Evolutionary conservation across 2,113 vertebrate species (phyloP).

Genomic region (Eira barbara): DNA sequence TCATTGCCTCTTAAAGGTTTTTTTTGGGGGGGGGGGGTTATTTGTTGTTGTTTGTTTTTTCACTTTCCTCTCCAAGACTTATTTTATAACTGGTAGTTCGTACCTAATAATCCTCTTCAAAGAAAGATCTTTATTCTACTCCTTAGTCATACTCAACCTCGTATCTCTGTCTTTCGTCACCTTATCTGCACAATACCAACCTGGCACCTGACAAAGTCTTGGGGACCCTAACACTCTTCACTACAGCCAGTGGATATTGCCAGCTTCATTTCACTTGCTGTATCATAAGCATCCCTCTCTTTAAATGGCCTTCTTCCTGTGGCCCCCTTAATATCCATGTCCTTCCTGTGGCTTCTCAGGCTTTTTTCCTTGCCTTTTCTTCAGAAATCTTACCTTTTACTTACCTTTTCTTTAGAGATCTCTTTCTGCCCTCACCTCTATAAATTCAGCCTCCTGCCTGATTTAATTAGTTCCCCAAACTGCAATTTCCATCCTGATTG

Average conservation of each 20-base stretch:
- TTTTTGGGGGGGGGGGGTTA: not conserved
- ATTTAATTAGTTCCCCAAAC: not conserved
- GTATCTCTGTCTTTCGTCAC: not conserved
- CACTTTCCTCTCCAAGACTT: not conserved
- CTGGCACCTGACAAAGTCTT: too few species aligned
- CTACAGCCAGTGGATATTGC: not conserved
- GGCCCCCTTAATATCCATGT: not conserved
- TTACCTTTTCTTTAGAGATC: not conserved
- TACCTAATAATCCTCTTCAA: not conserved
- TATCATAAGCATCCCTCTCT: not conserved
- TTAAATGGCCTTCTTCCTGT: not conserved
- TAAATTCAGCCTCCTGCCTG: not conserved
- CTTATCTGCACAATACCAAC: not conserved
- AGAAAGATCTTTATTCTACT: not conserved
- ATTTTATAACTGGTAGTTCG: not conserved
- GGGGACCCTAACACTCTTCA: not conserved
- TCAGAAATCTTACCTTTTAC: not conserved
- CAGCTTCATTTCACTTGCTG: not conserved
- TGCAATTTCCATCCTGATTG: not conserved
- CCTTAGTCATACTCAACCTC: not conserved
- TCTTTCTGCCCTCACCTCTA: not conserved
- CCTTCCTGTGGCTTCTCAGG: not conserved
- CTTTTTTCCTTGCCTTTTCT: not conserved
- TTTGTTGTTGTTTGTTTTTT: not conserved
- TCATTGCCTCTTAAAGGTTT: not conserved